A percentile compares a stretch with the other conserved stretches of the same genome.
Evolutionary conservation across 2,888 invertebrate species (phyloP).

Genomic region (Protodeltote pygarga): DNA sequence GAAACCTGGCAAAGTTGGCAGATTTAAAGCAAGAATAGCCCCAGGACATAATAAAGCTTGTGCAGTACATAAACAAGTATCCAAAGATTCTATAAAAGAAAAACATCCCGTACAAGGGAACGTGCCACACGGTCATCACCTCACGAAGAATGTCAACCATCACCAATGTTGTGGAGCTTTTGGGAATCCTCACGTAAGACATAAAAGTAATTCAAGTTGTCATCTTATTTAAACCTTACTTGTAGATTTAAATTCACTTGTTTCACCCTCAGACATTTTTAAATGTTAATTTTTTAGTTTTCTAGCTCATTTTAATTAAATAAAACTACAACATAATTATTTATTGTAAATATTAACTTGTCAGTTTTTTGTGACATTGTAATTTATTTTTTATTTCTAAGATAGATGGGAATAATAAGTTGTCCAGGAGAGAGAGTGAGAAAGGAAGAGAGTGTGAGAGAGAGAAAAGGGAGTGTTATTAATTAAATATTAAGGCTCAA

Average conservation of each 20-base stretch:
- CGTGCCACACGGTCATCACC: constrained; percentile 78
- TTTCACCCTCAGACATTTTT: constrained; percentile 27
- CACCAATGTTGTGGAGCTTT: constrained; percentile 85
- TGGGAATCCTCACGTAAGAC: constrained; percentile 80
- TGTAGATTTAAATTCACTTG: constrained; percentile 20
- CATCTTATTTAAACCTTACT: constrained; percentile 67
- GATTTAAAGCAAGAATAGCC: constrained; percentile 75
- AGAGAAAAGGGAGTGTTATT: no score
- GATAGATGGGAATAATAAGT: no score
- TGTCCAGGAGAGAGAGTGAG: no score
- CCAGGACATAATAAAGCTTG: constrained; percentile 72
- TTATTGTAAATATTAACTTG: no score
- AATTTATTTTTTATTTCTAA: no score
- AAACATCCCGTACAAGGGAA: constrained; percentile 53
- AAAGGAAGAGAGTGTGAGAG: no score
- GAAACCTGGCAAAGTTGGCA: constrained; percentile 74
- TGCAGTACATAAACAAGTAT: constrained; percentile 57
- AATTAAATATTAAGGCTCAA: no score
- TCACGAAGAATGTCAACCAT: constrained; percentile 79
- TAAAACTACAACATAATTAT: no score
- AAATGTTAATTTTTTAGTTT: no score
- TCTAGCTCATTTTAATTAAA: no score
- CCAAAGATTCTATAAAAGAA: constrained; percentile 67
- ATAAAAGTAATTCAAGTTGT: constrained; percentile 79
- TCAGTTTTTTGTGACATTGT: no score